Conservation (phyloP, 2,113 vertebrate species). For the Ameiurus melas region DNA sequence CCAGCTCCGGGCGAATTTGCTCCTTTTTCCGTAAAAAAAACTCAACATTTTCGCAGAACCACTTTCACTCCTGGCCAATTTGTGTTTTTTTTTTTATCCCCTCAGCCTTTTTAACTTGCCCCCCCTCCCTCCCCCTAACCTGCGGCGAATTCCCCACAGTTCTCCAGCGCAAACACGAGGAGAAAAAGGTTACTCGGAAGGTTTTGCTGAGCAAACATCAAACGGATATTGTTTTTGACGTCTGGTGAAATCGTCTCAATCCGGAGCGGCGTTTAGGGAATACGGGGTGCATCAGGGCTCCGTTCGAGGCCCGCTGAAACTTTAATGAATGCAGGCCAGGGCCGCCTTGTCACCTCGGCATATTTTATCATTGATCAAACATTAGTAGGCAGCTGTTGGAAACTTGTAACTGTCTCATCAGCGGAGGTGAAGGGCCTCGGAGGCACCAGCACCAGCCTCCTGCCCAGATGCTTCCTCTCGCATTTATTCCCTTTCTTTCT, state of each 20-base stretch:
- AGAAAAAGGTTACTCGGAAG: conserved; percentile 40
- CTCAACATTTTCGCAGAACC: not conserved
- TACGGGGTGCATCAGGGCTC: conserved; percentile 77
- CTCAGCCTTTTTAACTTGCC: conserved; percentile 16
- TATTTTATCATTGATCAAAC: conserved; percentile 96
- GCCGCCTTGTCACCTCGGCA: conserved; percentile 88
- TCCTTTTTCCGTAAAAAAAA: conserved; percentile 10
- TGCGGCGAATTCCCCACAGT: conserved; percentile 60
- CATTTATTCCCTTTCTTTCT: conserved; percentile 31
- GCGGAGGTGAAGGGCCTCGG: conserved; percentile 68
- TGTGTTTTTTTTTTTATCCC: not conserved
- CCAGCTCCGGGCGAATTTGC: conserved; percentile 26
- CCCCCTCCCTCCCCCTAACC: not conserved
- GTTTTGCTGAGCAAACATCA: conserved; percentile 70
- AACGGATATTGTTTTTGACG: conserved; percentile 86
- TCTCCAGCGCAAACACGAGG: conserved; percentile 21
- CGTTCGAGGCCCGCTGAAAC: conserved; percentile 80
- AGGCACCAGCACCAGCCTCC: conserved; percentile 72
- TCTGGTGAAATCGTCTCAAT: conserved; percentile 83
- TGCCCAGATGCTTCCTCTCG: conserved; percentile 70
- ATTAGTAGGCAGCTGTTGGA: conserved; percentile 85
- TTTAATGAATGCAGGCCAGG: conserved; percentile 91
- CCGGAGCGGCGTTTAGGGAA: conserved; percentile 79
- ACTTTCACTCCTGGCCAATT: conserved; percentile 7
- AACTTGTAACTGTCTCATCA: conserved; percentile 86